Conservation (phyloP, 2,113 vertebrate species). For the Ophthalmolycus amberensis region DNA sequence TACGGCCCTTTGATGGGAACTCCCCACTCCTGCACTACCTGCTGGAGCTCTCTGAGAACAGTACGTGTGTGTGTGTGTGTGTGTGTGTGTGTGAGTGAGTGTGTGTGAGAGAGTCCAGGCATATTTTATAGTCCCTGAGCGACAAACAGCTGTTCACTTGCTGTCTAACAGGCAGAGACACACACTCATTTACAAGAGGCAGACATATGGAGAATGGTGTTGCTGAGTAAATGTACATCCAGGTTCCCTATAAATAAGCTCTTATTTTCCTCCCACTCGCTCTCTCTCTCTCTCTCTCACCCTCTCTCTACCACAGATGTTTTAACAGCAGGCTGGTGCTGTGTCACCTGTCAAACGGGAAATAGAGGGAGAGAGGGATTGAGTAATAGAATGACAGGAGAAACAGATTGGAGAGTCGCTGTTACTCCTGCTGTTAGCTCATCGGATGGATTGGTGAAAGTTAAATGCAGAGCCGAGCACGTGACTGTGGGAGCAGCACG, state of each 20-base stretch:
- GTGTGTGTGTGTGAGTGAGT: constrained; percentile 4
- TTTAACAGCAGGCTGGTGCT: constrained; percentile 74
- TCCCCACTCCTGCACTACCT: constrained; percentile 92
- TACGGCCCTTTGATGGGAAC: constrained; percentile 95
- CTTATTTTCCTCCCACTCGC: constrained; percentile 10
- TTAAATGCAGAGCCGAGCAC: constrained; percentile 18
- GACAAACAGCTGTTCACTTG: constrained; percentile 67
- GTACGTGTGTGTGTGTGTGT: constrained; percentile 76
- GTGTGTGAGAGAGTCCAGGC: constrained; percentile 3
- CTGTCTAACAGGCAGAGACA: constrained; percentile 62
- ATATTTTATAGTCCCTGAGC: constrained; percentile 59
- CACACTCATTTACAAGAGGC: constrained; percentile 64
- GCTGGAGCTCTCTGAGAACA: constrained; percentile 96
- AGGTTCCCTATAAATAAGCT: constrained; percentile 64
- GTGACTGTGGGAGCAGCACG: constrained; percentile 5
- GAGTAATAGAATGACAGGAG: constrained; percentile 55
- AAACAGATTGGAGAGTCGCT: constrained; percentile 51
- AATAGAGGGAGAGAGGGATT: constrained; percentile 34
- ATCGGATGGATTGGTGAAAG: not conserved
- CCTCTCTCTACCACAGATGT: constrained; percentile 70
- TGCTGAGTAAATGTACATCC: constrained; percentile 57
- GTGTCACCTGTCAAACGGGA: constrained; percentile 59
- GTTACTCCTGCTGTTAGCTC: constrained; percentile 30
- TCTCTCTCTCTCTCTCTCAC: constrained; percentile 8
- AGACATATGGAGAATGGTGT: constrained; percentile 68